Evolutionary conservation across 2,888 invertebrate species (phyloP), one percentile per base, ranked within the genome.

Genomic region (Dinocampus coccinellae): DNA sequence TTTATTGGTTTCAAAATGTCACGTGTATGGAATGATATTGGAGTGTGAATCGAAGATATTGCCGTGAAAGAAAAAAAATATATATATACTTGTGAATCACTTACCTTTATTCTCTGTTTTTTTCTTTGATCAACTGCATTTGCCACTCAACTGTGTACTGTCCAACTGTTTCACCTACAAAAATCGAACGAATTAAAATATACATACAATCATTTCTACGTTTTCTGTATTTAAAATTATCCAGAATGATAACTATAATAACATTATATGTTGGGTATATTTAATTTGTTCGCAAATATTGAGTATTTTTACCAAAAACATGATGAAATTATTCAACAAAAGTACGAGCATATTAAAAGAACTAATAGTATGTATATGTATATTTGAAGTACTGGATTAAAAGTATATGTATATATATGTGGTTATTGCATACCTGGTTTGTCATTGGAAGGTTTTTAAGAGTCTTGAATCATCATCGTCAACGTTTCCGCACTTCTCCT

Each of bases 1-100:
- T 87, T 87, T 87, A 87, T 86, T 83, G 85, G 81, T 82, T 80
- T 82, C 83, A 84, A 76, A 77, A 77, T 73, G 76, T 73, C 74
- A 64, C 72, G 65, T 74, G 73, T 65, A 64, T 16, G n/a, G n/a
- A 55, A 13, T 70, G 70, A 74, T n/a, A n/a, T 72, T 73, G 72
- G 64, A 61, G 67, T n/a, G 69, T 70, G 71, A 69, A 33, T 67
- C 33, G 20, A 24, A 16, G 39, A 39, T 7, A 47, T n/a, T 16
- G 16, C 16, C 47, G 16, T 34, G 58, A 64, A 61, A 58, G 52
- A 70, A 73, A 69, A 4, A 29, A 29, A 29, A 29, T 4, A 29
- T 29, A 29, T 4, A 29, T 29, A 29, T 73, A 61, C 72, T 39
- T 34, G 52, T 55, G 22, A 9, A 24, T 65, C 52, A 36, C 20